Evolutionary conservation across 2,113 vertebrate genomes (phyloP), one percentile per base, ranked within the genome.

Genomic region (Cervus canadensis): DNA sequence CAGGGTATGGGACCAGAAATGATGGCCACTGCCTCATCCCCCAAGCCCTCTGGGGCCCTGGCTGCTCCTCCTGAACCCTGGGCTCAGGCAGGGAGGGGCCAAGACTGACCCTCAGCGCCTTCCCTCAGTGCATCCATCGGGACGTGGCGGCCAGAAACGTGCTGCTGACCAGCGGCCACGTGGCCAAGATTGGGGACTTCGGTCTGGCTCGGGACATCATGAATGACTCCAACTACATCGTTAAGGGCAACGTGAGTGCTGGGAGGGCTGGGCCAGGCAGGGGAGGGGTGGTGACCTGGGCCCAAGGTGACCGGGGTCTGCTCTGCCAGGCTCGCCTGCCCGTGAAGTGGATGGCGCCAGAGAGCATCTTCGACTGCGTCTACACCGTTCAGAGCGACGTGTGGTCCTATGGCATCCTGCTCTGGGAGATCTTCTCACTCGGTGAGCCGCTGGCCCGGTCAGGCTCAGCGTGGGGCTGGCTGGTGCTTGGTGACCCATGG

Each of bases 261-360:
- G 59, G 84, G 74, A 91, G 19, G 40, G 33, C 10, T 16, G 16
- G 52, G 16, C 2, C 6, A 0, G 17, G n/a, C 3, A 4, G 56
- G 3, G 28, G 54, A 30, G n/a, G 30, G 74, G 56, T 7, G 1
- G 33, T 25, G 50, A 52, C 23, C 52, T 8, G 28, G 23, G 4
- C 43, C 54, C 30, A 0, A n/a, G 48, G 26, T 97, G 87, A 48
- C 97, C 40, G 7, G 74, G 95, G 78, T 54, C 67, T 64, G 93
- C 43, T 90, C 52, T 89, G 96, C 98, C 98, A 99, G 99, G 99
- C 99, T 33, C 99, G 99, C 59, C 99, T 99, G 95, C 99, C 99
- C 0, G 99, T 99, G 87, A 99, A 99, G 97, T 99, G 99, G 99
- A 99, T 99, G 99, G 99, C 99, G 15, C 99, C 99, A 0, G 99